These are phyloP conservation scores for Drosophila truncata DNA, from an alignment of 1,140 invertebrate species.

Conservation along the genomic window DNA sequence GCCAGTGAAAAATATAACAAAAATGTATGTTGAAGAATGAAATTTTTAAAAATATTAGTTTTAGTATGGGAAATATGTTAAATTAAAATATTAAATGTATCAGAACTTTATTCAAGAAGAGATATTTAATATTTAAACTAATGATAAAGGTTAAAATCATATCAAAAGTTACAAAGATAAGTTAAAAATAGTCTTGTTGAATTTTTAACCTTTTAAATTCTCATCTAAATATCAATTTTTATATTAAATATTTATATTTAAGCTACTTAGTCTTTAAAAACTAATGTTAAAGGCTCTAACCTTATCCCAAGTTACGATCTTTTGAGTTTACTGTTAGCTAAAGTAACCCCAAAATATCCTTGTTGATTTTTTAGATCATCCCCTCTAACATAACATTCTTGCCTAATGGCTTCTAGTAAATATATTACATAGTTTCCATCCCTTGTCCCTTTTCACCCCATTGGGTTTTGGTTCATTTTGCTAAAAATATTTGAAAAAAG, in stretches of 20 bases:
- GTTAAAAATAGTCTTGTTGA: too few species aligned
- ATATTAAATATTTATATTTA: too few species aligned
- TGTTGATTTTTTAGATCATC: slow-evolving; percentile 15
- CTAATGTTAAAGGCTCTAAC: not conserved
- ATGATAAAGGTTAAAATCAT: too few species aligned
- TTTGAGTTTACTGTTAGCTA: not conserved
- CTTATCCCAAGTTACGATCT: not conserved
- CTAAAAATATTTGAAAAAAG: slow-evolving; percentile 17
- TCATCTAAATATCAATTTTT: too few species aligned
- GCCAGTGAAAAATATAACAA: not conserved
- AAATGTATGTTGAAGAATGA: not conserved
- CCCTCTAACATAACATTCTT: not conserved
- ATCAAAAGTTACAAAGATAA: too few species aligned
- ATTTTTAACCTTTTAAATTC: too few species aligned
- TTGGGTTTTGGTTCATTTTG: slow-evolving; percentile 17
- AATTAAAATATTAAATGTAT: too few species aligned
- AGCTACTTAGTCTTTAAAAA: not conserved
- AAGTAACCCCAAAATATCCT: not conserved
- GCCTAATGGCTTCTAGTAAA: slow-evolving; percentile 17
- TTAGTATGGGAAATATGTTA: too few species aligned
- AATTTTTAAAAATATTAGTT: not conserved
- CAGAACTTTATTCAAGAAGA: too few species aligned
- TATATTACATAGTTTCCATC: slow-evolving; percentile 12
- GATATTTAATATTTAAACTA: too few species aligned
- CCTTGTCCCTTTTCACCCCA: slow-evolving; percentile 37